These are phyloP conservation scores for Xylocopa sonorina DNA, from an alignment of 1,140 invertebrate species.

Conservation along the genomic window DNA sequence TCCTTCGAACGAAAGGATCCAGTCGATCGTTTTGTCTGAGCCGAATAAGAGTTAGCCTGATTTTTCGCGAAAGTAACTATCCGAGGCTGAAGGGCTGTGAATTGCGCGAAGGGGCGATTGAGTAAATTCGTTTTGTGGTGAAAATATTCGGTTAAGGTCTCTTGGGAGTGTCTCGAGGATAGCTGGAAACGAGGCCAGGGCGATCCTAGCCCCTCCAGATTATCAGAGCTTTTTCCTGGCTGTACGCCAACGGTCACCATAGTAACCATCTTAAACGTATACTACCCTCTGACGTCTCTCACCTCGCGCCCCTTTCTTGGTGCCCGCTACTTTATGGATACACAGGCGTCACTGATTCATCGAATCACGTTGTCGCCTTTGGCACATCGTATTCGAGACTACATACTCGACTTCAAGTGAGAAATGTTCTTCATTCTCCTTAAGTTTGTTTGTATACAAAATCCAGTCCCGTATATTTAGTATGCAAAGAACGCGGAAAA, in stretches of 20 bases:
- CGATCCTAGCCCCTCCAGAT: conserved; percentile 69
- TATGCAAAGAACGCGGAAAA: too few relatives aligned
- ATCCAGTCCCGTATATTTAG: too few relatives aligned
- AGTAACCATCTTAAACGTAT: conserved; percentile 75
- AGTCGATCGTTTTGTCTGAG: too few relatives aligned
- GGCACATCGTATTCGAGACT: conserved; percentile 13
- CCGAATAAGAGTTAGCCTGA: background rate
- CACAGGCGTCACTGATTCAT: conserved; percentile 67
- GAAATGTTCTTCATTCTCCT: conserved; percentile 31
- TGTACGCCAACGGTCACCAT: conserved; percentile 75
- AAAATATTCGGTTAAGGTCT: conserved; percentile 69
- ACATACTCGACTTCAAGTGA: background rate
- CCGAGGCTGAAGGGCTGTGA: background rate
- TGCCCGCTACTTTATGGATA: conserved; percentile 60
- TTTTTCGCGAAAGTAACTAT: background rate
- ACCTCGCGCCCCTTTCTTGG: conserved; percentile 36
- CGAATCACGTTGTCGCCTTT: conserved; percentile 53
- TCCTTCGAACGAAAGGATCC: too few relatives aligned
- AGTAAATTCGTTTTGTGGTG: conserved; percentile 52
- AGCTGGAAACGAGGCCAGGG: conserved; percentile 71
- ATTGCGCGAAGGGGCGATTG: conserved; percentile 16
- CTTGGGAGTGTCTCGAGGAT: conserved; percentile 61
- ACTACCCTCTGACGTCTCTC: conserved; percentile 35
- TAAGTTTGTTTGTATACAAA: background rate
- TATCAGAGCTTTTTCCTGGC: conserved; percentile 76